These are phyloP conservation scores for Pelmatolapia mariae DNA, from an alignment of 2,113 vertebrate species.

Conservation along the genomic window DNA sequence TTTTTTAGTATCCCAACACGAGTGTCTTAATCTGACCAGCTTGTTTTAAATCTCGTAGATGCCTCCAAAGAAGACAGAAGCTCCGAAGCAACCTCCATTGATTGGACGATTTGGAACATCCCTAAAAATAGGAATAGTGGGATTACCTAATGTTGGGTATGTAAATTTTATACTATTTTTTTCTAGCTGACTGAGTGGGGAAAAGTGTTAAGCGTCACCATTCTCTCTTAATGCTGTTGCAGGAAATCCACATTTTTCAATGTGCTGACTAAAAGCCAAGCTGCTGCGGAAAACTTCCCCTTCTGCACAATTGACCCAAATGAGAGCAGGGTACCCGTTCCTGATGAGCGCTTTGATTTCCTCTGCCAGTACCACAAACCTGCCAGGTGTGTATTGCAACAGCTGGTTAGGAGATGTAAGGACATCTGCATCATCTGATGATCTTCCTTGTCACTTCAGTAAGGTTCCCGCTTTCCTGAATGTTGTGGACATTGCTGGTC, in stretches of 20 bases:
- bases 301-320: conserved; percentile 99
- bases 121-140: conserved; percentile 96
- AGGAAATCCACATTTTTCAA: conserved; percentile 99
- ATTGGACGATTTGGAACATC: conserved; percentile 97
- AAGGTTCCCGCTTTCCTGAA: conserved; percentile 98
- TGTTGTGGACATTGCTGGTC: conserved; percentile 96
- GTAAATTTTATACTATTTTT: conserved; percentile 24
- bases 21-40: background rate
- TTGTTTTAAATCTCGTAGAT: conserved; percentile 73
- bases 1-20: background rate
- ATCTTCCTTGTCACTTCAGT: conserved; percentile 59
- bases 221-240: background rate
- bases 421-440: background rate
- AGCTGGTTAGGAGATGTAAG: background rate
- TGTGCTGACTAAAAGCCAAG: conserved; percentile 95
- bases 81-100: conserved; percentile 82
- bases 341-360: conserved; percentile 92
- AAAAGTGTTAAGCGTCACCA: background rate
- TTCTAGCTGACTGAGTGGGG: background rate
- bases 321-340: conserved; percentile 95
- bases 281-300: conserved; percentile 93
- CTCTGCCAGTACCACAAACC: conserved; percentile 96
- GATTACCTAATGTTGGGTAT: conserved; percentile 97
- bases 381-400: conserved; percentile 75
- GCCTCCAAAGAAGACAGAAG: conserved; percentile 94